A percentile compares a stretch with the other conserved stretches of the same genome.
phyloP scores from a whole-genome alignment of 2,113 vertebrate species.

The Chionodraco myersi region DNA sequence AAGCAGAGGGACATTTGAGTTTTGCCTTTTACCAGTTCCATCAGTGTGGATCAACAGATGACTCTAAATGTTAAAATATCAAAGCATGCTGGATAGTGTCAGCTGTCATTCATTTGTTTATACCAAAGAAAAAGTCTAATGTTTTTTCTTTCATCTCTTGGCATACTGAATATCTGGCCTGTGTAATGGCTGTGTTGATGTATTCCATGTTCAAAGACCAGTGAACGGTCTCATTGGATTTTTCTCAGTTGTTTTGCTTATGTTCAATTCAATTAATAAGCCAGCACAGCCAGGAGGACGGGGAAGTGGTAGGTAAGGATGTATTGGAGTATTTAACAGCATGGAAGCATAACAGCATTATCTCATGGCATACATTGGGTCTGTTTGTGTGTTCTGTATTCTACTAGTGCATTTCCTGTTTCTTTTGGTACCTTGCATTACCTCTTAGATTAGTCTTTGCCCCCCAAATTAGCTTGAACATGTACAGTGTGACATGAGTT shows the following conservation, averaged over 20 bases:
- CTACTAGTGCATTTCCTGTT: no score
- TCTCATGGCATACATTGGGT: no score
- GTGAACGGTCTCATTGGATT: neutral
- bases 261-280: neutral
- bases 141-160: neutral
- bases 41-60: conserved; percentile 9
- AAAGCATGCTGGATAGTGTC: neutral
- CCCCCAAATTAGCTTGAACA: no score
- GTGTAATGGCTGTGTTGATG: neutral
- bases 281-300: neutral
- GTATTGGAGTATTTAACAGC: neutral
- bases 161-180: neutral
- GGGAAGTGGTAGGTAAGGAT: neutral
- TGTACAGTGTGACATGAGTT: neutral
- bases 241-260: no score
- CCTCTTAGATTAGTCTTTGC: no score
- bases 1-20: conserved; percentile 9
- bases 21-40: conserved; percentile 8
- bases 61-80: neutral
- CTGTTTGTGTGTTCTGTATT: no score
- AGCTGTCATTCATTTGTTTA: conserved; percentile 3
- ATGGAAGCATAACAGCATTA: no score
- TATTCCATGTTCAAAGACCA: conserved; percentile 6
- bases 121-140: neutral
- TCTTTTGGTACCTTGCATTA: no score